A percentile compares a stretch with the other conserved stretches of the same genome.
Conservation (phyloP, 2,113 vertebrate species). For the Mus pahari region DNA sequence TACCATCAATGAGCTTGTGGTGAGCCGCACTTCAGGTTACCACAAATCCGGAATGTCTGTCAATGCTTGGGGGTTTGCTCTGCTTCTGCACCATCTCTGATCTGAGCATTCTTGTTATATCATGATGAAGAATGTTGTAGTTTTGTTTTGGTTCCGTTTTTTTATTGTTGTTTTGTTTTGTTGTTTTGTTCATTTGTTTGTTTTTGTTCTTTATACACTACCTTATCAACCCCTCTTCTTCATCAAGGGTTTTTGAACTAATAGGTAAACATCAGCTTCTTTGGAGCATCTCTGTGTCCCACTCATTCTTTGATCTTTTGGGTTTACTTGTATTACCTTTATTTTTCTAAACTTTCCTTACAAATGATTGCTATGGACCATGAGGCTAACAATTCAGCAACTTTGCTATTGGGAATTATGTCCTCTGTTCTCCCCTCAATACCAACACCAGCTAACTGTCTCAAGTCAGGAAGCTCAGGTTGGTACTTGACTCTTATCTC, state of each 20-base stretch:
- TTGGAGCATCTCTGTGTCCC: not conserved
- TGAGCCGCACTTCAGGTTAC: not conserved
- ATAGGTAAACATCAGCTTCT: not conserved
- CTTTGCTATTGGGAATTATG: not conserved
- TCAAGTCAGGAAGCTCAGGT: not conserved
- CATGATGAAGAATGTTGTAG: not conserved
- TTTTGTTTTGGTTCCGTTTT: too few species aligned
- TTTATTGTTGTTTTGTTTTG: too few species aligned
- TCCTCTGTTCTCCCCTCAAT: not conserved
- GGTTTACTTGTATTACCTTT: not conserved
- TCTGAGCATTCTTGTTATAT: not conserved
- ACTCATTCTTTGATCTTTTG: not conserved
- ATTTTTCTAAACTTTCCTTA: constrained; percentile 24
- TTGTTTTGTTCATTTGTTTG: not conserved
- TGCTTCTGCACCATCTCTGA: rapidly evolving
- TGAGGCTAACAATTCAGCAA: not conserved
- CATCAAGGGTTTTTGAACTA: not conserved
- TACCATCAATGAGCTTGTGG: not conserved
- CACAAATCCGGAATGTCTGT: not conserved
- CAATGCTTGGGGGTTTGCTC: not conserved
- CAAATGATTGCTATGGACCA: not conserved
- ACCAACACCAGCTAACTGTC: not conserved
- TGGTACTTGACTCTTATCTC: not conserved
- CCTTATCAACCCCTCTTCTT: not conserved
- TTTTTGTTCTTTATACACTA: not conserved